Percentiles rank a stretch among this genome's conserved stretches.
phyloP scores from a whole-genome alignment of 2,113 vertebrate species.

The Labeo rohita region DNA sequence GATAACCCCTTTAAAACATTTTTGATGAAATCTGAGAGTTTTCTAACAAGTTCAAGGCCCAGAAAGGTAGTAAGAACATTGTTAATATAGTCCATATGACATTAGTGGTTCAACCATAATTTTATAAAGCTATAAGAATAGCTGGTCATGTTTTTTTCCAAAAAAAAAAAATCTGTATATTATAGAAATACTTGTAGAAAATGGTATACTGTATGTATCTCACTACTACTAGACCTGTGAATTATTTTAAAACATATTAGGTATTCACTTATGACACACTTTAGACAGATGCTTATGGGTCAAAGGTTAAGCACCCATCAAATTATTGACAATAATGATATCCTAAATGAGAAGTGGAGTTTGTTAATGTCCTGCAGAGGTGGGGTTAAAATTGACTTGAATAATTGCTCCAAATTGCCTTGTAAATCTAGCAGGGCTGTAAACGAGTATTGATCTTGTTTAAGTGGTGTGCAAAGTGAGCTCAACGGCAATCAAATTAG shows the following conservation, averaged over 20 bases:
- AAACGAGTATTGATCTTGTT: slow-evolving; percentile 33
- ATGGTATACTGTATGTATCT: background rate
- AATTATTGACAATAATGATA: slow-evolving; percentile 40
- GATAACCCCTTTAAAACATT: too few species aligned
- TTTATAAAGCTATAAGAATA: too few species aligned
- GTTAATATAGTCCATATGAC: too few species aligned
- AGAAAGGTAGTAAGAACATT: too few species aligned
- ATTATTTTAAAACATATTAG: background rate
- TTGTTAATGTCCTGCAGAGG: slow-evolving; percentile 31
- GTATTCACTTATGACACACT: background rate
- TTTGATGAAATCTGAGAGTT: too few species aligned
- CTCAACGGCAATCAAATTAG: slow-evolving; percentile 50
- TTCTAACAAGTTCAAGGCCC: too few species aligned
- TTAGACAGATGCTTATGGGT: background rate
- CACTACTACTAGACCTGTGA: background rate
- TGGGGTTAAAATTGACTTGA: slow-evolving; percentile 26
- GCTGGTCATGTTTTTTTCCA: too few species aligned
- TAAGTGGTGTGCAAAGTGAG: slow-evolving; percentile 51
- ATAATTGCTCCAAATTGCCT: slow-evolving; percentile 25
- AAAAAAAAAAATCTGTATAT: too few species aligned
- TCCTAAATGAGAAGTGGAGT: slow-evolving; percentile 19
- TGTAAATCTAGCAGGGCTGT: slow-evolving; percentile 37
- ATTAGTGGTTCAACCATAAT: too few species aligned
- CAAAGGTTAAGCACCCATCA: slow-evolving; percentile 31
- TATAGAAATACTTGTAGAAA: background rate